Percentiles rank a stretch among this genome's conserved stretches.
Evolutionary conservation across 2,888 invertebrate species (phyloP).

Genomic region (Erebia ligea): DNA sequence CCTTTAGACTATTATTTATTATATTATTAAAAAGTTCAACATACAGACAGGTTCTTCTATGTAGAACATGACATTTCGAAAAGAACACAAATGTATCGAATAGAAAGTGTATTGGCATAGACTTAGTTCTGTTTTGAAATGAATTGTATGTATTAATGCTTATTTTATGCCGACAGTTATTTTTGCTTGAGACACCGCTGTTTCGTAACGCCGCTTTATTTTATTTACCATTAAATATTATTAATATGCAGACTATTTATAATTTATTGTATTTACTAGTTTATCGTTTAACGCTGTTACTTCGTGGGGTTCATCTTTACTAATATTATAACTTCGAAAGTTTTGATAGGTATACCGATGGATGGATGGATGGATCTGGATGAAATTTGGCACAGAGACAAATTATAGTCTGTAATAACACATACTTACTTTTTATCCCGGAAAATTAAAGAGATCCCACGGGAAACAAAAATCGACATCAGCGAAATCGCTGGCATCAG

Average conservation of each 20-base stretch:
- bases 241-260: background rate
- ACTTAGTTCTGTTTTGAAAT: constrained; percentile 8
- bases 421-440: too few relatives aligned
- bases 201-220: constrained; percentile 1
- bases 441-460: too few relatives aligned
- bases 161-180: constrained; percentile 18
- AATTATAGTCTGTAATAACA: too few relatives aligned
- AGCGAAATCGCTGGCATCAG: too few relatives aligned
- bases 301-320: too few relatives aligned
- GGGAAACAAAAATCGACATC: too few relatives aligned
- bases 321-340: too few relatives aligned
- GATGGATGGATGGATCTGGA: too few relatives aligned
- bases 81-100: constrained; percentile 19
- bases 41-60: constrained; percentile 1
- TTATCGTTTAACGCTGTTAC: background rate
- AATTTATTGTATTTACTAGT: background rate
- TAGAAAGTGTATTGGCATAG: constrained; percentile 21
- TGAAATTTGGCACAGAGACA: too few relatives aligned
- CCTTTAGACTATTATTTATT: too few relatives aligned
- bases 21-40: too few relatives aligned
- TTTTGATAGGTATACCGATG: too few relatives aligned
- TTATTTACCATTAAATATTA: constrained; percentile 8
- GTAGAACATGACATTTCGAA: constrained; percentile 18
- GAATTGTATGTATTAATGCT: constrained; percentile 20
- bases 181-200: background rate